These are phyloP conservation scores for Troilus luridus DNA, from an alignment of 2,888 invertebrate genomes.

Conservation along the genomic window DNA sequence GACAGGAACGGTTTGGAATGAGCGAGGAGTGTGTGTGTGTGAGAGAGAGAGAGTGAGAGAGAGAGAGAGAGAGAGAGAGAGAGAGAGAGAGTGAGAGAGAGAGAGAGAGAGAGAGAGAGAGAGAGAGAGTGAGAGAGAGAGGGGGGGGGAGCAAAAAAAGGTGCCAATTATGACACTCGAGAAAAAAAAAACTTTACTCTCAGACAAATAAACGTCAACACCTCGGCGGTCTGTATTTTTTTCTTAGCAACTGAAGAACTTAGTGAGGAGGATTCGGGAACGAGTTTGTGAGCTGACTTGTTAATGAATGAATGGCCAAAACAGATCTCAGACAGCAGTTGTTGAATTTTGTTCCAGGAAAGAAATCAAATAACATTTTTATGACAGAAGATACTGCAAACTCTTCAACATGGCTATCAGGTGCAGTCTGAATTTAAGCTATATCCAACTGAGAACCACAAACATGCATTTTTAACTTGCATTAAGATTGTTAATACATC, in stretches of 20 bases:
- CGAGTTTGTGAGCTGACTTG: conserved; percentile 34
- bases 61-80: too few species aligned
- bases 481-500: too few species aligned
- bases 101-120: too few species aligned
- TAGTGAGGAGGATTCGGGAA: neutral
- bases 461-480: too few species aligned
- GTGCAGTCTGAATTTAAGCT: too few species aligned
- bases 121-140: too few species aligned
- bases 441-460: too few species aligned
- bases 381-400: neutral
- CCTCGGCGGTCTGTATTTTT: conserved; percentile 28
- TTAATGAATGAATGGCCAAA: conserved; percentile 16
- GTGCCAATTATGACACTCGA: conserved; percentile 56
- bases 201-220: conserved; percentile 55
- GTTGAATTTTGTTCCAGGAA: neutral
- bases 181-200: neutral
- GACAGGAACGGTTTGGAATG: neutral
- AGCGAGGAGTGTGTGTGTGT: neutral
- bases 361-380: neutral
- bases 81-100: too few species aligned
- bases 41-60: too few species aligned
- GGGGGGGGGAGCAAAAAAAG: neutral
- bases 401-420: neutral
- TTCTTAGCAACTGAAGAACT: neutral
- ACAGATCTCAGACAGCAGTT: neutral